phyloP scores from a whole-genome alignment of 1,140 invertebrate genomes.

The Cherax quadricarinatus region DNA sequence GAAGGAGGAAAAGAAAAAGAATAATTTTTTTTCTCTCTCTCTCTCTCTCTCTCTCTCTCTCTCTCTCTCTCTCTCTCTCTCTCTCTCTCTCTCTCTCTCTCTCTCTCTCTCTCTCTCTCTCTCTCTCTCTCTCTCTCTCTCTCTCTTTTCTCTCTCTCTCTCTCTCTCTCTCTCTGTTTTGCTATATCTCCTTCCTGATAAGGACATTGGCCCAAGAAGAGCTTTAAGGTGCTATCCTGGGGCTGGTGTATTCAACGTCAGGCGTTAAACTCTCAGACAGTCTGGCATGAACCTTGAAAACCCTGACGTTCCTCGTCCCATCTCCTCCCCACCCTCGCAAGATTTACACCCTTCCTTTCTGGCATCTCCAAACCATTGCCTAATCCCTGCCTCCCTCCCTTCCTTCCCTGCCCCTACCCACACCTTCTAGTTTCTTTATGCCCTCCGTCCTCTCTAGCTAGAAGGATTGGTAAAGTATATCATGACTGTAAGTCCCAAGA shows the following conservation, averaged over 20 bases:
- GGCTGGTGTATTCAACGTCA: conserved; percentile 14
- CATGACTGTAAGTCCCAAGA: too few relatives aligned
- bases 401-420: too few relatives aligned
- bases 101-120: not conserved
- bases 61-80: not conserved
- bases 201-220: not conserved
- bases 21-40: not conserved
- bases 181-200: not conserved
- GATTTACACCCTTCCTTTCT: not conserved
- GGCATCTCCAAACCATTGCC: not conserved
- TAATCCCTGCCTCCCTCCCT: not conserved
- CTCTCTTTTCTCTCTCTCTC: not conserved
- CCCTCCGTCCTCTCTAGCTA: not conserved
- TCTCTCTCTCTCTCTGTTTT: not conserved
- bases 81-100: not conserved
- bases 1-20: not conserved
- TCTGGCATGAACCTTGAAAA: not conserved
- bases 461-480: too few relatives aligned
- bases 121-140: not conserved
- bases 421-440: not conserved
- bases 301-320: not conserved
- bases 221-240: not conserved
- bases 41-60: not conserved
- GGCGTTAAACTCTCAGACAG: conserved; percentile 32
- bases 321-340: not conserved